Percentiles rank a stretch among this genome's conserved stretches.
Evolutionary conservation across 2,113 vertebrate species (phyloP).

Genomic region (Microtus richardsoni): DNA sequence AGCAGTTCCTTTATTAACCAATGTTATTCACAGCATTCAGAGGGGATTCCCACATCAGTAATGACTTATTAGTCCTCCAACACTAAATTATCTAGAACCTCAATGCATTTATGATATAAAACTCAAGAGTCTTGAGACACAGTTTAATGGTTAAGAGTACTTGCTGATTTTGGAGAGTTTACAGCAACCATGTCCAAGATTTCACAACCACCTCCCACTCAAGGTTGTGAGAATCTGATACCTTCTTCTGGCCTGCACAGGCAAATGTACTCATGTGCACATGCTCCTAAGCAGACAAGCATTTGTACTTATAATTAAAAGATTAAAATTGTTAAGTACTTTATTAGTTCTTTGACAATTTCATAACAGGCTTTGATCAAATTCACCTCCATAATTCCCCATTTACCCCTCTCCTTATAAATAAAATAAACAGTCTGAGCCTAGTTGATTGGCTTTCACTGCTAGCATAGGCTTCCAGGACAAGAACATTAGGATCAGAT

Average conservation of each 20-base stretch:
- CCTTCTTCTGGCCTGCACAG: neutral
- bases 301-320: no score
- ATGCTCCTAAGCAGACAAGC: neutral
- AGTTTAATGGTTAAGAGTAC: neutral
- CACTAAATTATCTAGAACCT: neutral
- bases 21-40: no score
- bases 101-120: neutral
- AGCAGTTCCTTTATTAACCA: no score
- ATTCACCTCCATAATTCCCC: neutral
- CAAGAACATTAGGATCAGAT: neutral
- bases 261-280: neutral
- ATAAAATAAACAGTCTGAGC: neutral
- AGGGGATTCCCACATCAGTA: neutral
- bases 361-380: neutral
- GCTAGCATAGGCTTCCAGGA: neutral
- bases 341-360: neutral
- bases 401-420: neutral
- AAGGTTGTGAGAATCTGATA: neutral
- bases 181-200: neutral
- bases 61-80: neutral
- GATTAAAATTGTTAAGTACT: no score
- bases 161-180: neutral
- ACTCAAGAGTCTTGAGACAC: no score
- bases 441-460: neutral
- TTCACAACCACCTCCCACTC: neutral